Conservation (phyloP, 2,797 vertebrate species). For the Pteronotus mesoamericanus region DNA sequence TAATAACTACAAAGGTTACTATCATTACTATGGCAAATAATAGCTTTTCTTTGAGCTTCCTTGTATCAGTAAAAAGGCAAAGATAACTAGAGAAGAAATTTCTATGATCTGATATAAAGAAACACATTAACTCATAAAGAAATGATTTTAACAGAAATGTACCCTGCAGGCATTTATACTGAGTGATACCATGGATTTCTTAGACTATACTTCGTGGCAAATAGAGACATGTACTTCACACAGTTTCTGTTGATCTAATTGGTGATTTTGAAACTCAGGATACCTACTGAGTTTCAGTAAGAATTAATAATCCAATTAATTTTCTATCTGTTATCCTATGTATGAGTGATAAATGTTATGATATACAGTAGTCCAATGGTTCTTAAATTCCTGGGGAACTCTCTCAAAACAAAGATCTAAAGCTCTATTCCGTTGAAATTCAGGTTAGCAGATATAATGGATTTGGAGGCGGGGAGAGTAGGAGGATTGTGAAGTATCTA, state of each 20-base stretch:
- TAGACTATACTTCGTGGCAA: neutral
- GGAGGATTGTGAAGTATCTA: neutral
- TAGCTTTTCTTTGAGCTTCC: neutral
- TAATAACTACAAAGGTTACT: neutral
- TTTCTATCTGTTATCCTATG: neutral
- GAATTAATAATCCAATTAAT: neutral
- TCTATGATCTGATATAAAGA: neutral
- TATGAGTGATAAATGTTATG: neutral
- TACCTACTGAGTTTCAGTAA: neutral
- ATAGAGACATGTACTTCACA: neutral
- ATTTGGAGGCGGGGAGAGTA: neutral
- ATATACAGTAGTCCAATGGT: neutral
- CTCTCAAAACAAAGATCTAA: neutral
- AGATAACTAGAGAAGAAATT: neutral
- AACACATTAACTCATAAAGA: neutral
- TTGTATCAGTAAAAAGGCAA: neutral
- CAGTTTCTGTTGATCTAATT: neutral
- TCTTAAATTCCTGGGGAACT: neutral
- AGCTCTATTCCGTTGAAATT: neutral
- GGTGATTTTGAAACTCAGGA: neutral
- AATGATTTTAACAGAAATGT: neutral
- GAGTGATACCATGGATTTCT: neutral
- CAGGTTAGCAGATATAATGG: neutral
- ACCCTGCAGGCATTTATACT: neutral
- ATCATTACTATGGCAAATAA: neutral